Evolutionary conservation across 2,797 vertebrate genomes (phyloP), one percentile per base, ranked within the genome.

Genomic region (Merluccius polli): DNA sequence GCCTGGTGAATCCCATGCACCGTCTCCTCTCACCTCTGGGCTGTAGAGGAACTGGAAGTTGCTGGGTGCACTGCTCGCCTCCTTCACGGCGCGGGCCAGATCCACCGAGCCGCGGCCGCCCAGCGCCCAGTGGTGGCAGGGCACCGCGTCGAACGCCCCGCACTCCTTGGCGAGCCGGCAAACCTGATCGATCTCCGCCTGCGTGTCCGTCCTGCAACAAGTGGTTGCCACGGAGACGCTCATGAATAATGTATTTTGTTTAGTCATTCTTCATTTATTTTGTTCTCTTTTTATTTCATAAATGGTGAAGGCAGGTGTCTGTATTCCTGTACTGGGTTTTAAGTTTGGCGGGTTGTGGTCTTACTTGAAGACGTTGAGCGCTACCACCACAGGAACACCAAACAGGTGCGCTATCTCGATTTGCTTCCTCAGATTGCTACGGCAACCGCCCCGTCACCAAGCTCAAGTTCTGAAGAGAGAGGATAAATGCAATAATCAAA

Each of bases 311-410:
- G n/a, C n/a, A n/a, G n/a, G n/a, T n/a, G n/a, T n/a, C n/a, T n/a
- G n/a, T n/a, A n/a, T n/a, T n/a, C n/a, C n/a, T n/a, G n/a, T n/a
- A n/a, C n/a, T n/a, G n/a, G n/a, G n/a, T n/a, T n/a, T n/a, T n/a
- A n/a, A n/a, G n/a, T n/a, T n/a, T n/a, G n/a, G n/a, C n/a, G n/a
- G n/a, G n/a, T n/a, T n/a, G 12, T 18, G 30, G 18, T 69, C 95
- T 94, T 93, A 99, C 98, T 94, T 97, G 91, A 99, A 99, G 80
- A 95, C 91, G 0, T 99, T 99, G 72, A 99, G 79, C 0, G 97
- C 97, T 75, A 99, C 95, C 24, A 99, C 96, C 2, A 99, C 98
- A 0, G 98, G 96, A 21, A 99, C 94, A 21, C 97, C 97, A 65
- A 99, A 99, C 52, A 95, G 94, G 71, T 95, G 94, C 36, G 95